Conservation (phyloP, 2,797 vertebrate species). For the Lycodopsis pacificus region DNA sequence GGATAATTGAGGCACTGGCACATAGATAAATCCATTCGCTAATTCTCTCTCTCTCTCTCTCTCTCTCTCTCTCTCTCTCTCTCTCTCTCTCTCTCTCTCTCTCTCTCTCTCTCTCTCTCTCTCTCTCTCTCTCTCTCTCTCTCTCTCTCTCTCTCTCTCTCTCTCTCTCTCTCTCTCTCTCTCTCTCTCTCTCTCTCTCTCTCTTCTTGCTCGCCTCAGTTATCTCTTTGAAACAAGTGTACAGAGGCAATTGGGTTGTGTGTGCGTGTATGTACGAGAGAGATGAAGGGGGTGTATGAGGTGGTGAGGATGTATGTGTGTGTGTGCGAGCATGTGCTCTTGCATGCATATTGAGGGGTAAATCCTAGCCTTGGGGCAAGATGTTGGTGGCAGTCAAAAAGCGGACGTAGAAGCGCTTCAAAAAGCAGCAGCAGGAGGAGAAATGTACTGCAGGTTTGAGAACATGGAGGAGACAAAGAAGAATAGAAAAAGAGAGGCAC, state of each 20-base stretch:
- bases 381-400: constrained; percentile 78
- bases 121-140: constrained; percentile 42
- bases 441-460: constrained; percentile 35
- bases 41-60: constrained; percentile 41
- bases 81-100: constrained; percentile 43
- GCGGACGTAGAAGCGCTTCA: constrained; percentile 51
- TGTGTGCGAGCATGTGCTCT: constrained; percentile 52
- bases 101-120: constrained; percentile 43
- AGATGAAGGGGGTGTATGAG: not conserved
- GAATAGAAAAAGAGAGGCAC: constrained; percentile 6
- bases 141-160: constrained; percentile 42
- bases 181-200: constrained; percentile 28
- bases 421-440: constrained; percentile 42
- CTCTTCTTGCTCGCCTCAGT: constrained; percentile 60
- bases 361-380: constrained; percentile 75
- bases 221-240: constrained; percentile 77
- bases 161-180: constrained; percentile 42
- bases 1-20: constrained; percentile 80
- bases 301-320: constrained; percentile 8
- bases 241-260: constrained; percentile 60
- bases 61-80: constrained; percentile 43
- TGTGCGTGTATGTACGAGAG: constrained; percentile 34
- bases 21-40: constrained; percentile 75
- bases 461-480: constrained; percentile 41
- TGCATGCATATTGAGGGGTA: constrained; percentile 62